These are phyloP conservation scores for Muntiacus reevesi DNA, from an alignment of 2,113 vertebrate species.

Conservation along the genomic window DNA sequence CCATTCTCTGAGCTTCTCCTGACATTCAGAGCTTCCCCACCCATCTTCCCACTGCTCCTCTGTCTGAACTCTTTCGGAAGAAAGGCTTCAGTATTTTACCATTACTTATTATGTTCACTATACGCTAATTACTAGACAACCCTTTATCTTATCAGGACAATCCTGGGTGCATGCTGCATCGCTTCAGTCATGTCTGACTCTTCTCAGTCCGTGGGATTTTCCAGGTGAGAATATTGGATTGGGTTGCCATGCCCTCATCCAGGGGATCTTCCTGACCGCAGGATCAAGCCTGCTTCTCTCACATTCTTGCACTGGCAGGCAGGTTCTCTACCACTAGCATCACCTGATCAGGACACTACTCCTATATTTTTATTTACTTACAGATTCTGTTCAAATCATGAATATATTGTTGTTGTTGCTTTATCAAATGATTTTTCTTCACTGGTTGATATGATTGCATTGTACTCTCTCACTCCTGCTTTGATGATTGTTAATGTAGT, in stretches of 20 bases:
- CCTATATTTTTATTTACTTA: neutral
- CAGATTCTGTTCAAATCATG: neutral
- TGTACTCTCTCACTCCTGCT: neutral
- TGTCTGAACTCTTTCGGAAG: neutral
- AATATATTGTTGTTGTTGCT: neutral
- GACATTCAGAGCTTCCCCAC: neutral
- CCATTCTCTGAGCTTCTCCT: neutral
- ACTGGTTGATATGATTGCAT: neutral
- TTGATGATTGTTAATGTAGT: neutral
- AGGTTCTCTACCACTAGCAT: neutral
- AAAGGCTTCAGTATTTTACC: neutral
- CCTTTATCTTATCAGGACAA: neutral
- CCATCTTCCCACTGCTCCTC: neutral
- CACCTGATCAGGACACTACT: neutral
- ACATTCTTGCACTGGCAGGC: neutral
- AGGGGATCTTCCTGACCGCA: neutral
- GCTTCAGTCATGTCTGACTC: neutral
- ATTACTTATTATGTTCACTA: neutral
- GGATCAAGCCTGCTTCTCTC: neutral
- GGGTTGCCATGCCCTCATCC: neutral
- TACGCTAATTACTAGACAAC: neutral
- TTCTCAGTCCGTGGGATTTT: neutral
- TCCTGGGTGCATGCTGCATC: neutral
- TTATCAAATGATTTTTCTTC: neutral
- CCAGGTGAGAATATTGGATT: neutral